Percentiles rank a stretch among this genome's conserved stretches.
These are phyloP conservation scores for Periplaneta americana DNA, from an alignment of 1,140 invertebrate genomes.

Conservation along the genomic window DNA sequence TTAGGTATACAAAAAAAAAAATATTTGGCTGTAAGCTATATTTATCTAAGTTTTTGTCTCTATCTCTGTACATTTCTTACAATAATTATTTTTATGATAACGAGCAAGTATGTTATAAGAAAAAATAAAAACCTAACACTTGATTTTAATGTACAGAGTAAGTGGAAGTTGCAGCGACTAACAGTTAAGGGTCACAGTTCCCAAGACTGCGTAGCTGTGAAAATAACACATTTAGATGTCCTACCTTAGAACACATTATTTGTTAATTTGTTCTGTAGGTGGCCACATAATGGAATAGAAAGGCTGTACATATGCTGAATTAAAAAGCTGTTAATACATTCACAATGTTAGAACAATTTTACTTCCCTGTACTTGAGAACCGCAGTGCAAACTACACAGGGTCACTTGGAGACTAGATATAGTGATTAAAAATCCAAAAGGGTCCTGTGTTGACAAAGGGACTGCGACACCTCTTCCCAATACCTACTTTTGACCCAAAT, in stretches of 20 bases:
- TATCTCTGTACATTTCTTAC: slow-evolving; percentile 7
- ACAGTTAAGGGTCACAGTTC: neutral
- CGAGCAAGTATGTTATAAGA: neutral
- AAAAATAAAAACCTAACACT: slow-evolving; percentile 4
- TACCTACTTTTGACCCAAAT: neutral
- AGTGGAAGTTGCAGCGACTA: neutral
- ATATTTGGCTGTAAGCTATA: slow-evolving; percentile 5
- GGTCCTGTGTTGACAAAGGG: neutral
- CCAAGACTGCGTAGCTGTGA: neutral
- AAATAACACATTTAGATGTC: neutral
- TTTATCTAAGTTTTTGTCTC: slow-evolving; percentile 12
- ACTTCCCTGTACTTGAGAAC: neutral
- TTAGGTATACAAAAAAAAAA: slow-evolving; percentile 1
- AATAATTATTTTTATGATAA: slow-evolving; percentile 12
- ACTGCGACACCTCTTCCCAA: neutral
- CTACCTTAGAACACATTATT: neutral
- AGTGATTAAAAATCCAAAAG: neutral
- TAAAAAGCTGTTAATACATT: slow-evolving; percentile 17
- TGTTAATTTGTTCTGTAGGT: neutral
- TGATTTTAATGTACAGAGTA: neutral
- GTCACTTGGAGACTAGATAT: neutral
- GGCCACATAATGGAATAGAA: neutral
- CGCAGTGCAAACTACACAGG: neutral
- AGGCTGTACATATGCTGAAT: slow-evolving; percentile 15
- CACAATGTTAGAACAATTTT: slow-evolving; percentile 9